phyloP scores from a whole-genome alignment of 2,888 invertebrate genomes.

The Molorchus minor region DNA sequence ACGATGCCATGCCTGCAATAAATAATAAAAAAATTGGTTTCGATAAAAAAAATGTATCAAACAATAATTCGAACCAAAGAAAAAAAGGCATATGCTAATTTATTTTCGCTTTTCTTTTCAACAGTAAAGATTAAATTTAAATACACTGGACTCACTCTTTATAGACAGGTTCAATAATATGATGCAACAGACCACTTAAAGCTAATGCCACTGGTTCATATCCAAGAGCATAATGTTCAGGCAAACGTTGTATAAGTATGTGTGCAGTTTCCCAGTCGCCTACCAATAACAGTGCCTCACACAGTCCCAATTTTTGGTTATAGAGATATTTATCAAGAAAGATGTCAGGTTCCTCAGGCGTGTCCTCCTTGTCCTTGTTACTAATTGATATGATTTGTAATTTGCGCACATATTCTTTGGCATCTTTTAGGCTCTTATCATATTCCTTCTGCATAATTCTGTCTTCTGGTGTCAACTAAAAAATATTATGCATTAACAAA shows the following conservation, averaged over 20 bases:
- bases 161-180: slow-evolving; percentile 88
- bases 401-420: slow-evolving; percentile 88
- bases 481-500: slow-evolving; percentile 8
- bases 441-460: slow-evolving; percentile 80
- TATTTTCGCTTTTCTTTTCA: not conserved
- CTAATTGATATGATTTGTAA: slow-evolving; percentile 83
- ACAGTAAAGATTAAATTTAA: not conserved
- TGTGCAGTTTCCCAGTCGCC: slow-evolving; percentile 92
- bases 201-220: slow-evolving; percentile 82
- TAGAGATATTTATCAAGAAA: slow-evolving; percentile 68
- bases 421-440: slow-evolving; percentile 83
- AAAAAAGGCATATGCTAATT: slow-evolving; percentile 1
- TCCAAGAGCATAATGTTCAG: slow-evolving; percentile 80
- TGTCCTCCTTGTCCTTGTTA: slow-evolving; percentile 78
- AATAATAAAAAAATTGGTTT: too few species aligned
- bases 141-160: slow-evolving; percentile 68
- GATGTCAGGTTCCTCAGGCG: slow-evolving; percentile 72
- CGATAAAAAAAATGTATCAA: too few species aligned
- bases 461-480: slow-evolving; percentile 85
- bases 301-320: slow-evolving; percentile 92
- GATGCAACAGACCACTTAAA: slow-evolving; percentile 82
- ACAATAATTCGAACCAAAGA: too few species aligned
- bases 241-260: slow-evolving; percentile 81
- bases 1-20: slow-evolving; percentile 80
- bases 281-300: slow-evolving; percentile 86